These are phyloP conservation scores for Adineta ricciae DNA, from an alignment of 2,888 invertebrate species.

Conservation along the genomic window DNA sequence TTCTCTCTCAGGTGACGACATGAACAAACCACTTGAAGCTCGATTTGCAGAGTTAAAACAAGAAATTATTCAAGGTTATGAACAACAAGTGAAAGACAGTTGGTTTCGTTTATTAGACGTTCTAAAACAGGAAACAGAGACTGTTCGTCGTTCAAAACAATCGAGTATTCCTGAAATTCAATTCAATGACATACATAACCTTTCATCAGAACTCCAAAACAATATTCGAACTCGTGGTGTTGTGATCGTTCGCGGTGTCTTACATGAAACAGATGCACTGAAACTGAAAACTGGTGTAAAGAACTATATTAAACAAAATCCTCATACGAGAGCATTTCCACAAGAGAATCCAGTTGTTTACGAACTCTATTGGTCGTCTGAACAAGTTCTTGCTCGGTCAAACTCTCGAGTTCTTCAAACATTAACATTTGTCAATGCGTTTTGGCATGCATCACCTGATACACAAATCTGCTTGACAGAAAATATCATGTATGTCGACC, in stretches of 20 bases:
- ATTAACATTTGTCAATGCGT: not conserved
- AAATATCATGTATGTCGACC: not conserved
- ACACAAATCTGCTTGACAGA: not conserved
- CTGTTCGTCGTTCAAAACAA: not conserved
- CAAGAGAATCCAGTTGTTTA: not conserved
- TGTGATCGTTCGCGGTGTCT: not conserved
- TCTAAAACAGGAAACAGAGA: not conserved
- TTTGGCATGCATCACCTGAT: not conserved
- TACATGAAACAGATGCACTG: not conserved
- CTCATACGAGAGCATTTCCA: not conserved
- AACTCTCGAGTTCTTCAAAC: not conserved
- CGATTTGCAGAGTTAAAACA: not conserved
- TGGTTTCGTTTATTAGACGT: not conserved
- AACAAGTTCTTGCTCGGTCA: not conserved
- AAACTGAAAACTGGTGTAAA: not conserved
- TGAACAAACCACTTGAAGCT: not conserved
- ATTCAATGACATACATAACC: not conserved
- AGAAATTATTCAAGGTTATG: not conserved
- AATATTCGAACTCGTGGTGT: not conserved
- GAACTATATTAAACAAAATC: not conserved
- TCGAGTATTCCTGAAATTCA: not conserved
- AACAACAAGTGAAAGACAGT: not conserved
- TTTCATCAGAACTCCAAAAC: not conserved
- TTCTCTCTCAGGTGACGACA: not conserved
- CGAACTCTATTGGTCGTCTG: not conserved